Evolutionary conservation across 2,113 vertebrate genomes (phyloP).

Genomic region (Sinocyclocheilus anshuiensis): DNA sequence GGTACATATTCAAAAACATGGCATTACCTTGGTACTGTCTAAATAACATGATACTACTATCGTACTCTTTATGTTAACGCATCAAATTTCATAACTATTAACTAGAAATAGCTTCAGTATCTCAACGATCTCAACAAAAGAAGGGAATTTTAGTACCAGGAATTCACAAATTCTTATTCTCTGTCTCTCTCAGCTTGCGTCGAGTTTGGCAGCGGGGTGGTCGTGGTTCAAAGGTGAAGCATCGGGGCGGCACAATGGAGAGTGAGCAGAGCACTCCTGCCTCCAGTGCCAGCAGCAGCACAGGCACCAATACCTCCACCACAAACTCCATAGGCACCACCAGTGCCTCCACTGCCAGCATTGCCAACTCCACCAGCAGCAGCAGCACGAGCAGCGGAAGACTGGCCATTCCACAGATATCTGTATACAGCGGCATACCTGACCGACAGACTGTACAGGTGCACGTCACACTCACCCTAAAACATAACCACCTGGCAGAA

Average conservation of each 20-base stretch:
- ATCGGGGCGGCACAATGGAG: slow-evolving; percentile 85
- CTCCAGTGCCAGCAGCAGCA: slow-evolving; percentile 66
- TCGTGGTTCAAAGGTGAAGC: slow-evolving; percentile 74
- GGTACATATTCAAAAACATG: no score
- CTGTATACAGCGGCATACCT: slow-evolving; percentile 88
- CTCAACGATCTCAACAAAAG: no score
- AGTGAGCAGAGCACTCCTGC: slow-evolving; percentile 79
- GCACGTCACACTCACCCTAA: neutral
- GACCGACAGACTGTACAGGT: slow-evolving; percentile 96
- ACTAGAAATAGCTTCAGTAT: no score
- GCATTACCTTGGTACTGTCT: no score
- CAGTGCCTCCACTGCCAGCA: slow-evolving; percentile 27
- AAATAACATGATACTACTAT: no score
- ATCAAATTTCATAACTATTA: no score
- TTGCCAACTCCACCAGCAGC: slow-evolving; percentile 48
- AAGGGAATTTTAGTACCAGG: no score
- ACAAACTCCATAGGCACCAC: neutral
- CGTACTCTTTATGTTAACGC: no score
- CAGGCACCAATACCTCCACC: slow-evolving; percentile 44
- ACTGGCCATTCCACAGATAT: slow-evolving; percentile 83
- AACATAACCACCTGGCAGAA: neutral
- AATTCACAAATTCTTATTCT: neutral
- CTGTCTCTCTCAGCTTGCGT: slow-evolving; percentile 68
- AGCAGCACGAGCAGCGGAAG: slow-evolving; percentile 71
- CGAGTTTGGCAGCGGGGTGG: slow-evolving; percentile 75